phyloP scores from a whole-genome alignment of 2,888 invertebrate species.

The Synanthedon formicaeformis region DNA sequence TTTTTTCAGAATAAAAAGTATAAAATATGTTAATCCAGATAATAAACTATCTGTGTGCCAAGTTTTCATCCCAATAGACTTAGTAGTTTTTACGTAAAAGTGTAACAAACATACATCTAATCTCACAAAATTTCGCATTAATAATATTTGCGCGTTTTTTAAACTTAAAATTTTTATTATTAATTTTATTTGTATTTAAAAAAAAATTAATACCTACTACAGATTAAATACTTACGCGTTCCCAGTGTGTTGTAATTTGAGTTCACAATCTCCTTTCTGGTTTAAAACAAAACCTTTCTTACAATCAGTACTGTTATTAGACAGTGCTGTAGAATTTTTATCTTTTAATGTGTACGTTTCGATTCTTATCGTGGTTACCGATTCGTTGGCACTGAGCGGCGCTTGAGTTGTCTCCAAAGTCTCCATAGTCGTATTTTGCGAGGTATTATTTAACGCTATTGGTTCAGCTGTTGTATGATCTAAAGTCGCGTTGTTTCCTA shows the following conservation, averaged over 20 bases:
- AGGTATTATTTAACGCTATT: conserved; percentile 11
- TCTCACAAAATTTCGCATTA: too few species aligned
- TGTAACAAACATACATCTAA: too few species aligned
- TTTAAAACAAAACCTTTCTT: conserved; percentile 50
- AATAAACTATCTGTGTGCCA: too few species aligned
- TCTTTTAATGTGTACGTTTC: conserved; percentile 1
- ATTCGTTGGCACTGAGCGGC: conserved; percentile 4
- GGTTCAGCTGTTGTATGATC: conserved; percentile 17
- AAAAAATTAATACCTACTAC: neutral
- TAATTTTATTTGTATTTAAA: too few species aligned
- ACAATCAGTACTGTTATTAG: conserved; percentile 25
- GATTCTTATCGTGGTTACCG: conserved; percentile 11
- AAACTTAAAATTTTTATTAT: too few species aligned
- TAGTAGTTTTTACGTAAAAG: too few species aligned
- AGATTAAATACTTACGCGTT: conserved; percentile 44
- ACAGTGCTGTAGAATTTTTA: conserved; percentile 10
- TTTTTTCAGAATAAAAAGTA: too few species aligned
- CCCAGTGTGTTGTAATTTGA: conserved; percentile 42
- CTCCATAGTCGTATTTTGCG: conserved; percentile 1
- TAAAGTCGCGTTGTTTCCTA: conserved; percentile 9
- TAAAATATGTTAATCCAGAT: too few species aligned
- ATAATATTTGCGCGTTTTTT: too few species aligned
- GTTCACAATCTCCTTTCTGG: conserved; percentile 49
- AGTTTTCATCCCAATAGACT: too few species aligned
- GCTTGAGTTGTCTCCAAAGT: neutral